phyloP scores from a whole-genome alignment of 2,113 vertebrate species.

The Brachypteracias leptosomus region DNA sequence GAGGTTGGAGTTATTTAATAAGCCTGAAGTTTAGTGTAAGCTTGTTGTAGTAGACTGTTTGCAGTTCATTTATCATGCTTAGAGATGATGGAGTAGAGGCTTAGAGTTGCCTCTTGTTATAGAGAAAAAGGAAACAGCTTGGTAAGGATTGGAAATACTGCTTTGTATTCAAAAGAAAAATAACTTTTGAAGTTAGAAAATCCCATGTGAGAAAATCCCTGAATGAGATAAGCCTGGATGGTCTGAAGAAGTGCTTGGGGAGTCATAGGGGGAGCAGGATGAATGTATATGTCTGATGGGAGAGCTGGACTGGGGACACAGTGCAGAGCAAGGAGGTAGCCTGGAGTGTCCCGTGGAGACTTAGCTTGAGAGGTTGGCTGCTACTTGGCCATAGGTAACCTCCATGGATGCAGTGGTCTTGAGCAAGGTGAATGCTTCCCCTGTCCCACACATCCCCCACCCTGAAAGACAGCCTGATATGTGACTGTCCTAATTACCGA shows the following conservation, averaged over 20 bases:
- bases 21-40: not conserved
- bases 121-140: not conserved
- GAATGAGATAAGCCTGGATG: not conserved
- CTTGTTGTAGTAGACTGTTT: fast-evolving
- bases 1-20: not conserved
- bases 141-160: not conserved
- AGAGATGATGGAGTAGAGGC: not conserved
- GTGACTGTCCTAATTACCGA: not conserved
- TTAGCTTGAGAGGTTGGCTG: not conserved
- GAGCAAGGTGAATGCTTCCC: not conserved
- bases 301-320: fast-evolving
- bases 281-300: no score
- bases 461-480: not conserved
- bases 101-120: not conserved
- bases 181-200: not conserved
- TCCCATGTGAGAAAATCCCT: not conserved
- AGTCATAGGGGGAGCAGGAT: fast-evolving
- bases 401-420: not conserved
- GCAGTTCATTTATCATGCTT: not conserved
- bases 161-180: not conserved
- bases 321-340: not conserved
- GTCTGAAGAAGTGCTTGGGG: not conserved
- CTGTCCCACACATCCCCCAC: no score
- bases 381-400: not conserved
- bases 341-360: not conserved